Percentiles rank a stretch among this genome's conserved stretches.
These are phyloP conservation scores for Meloe dianella DNA, from an alignment of 2,888 invertebrate species.

Conservation along the genomic window DNA sequence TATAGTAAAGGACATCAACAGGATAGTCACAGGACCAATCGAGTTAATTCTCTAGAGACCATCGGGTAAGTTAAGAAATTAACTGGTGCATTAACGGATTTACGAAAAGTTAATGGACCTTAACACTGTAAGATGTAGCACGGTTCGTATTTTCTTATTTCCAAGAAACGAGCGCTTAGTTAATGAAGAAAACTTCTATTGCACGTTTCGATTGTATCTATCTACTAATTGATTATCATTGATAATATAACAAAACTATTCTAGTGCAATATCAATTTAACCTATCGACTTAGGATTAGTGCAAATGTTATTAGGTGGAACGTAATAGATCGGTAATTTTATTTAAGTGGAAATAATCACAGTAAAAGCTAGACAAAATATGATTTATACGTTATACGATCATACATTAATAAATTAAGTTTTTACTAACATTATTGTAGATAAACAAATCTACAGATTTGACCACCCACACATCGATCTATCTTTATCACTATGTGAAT, in stretches of 20 bases:
- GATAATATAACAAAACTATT: background rate
- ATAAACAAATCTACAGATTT: background rate
- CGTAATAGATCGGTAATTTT: background rate
- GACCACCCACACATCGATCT: background rate
- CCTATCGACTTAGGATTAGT: background rate
- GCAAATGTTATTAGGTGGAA: background rate
- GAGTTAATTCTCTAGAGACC: background rate
- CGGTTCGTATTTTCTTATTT: background rate
- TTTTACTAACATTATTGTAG: background rate
- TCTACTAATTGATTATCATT: constrained; percentile 4
- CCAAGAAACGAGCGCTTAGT: background rate
- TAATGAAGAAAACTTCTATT: background rate
- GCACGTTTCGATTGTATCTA: background rate
- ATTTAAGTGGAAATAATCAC: background rate
- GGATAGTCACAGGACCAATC: background rate
- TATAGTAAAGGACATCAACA: background rate
- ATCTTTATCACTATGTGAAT: background rate
- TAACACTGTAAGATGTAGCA: background rate
- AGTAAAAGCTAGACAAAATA: background rate
- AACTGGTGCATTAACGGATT: background rate
- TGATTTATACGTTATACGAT: background rate
- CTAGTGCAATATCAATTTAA: background rate
- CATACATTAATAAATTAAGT: background rate
- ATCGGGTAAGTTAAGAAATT: constrained; percentile 7
- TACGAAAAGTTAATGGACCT: background rate